These are phyloP conservation scores for Xestoiulus laeticollis DNA, from an alignment of 2,888 invertebrate genomes.

Conservation along the genomic window DNA sequence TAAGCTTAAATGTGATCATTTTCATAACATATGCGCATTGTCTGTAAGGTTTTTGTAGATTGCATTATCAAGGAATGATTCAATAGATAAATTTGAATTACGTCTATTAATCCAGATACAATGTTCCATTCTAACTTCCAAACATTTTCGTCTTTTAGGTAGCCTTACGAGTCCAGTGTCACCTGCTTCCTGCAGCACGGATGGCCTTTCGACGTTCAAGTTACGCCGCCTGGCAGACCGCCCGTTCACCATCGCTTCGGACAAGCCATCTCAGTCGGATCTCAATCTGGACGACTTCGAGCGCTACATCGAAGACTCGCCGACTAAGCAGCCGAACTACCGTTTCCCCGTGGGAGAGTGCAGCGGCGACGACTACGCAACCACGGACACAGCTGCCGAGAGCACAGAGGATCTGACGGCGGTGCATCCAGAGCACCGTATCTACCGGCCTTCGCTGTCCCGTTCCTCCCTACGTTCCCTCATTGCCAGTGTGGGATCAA, in stretches of 20 bases:
- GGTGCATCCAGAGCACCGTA: constrained; percentile 81
- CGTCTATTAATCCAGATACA: not conserved
- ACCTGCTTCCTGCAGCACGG: not conserved
- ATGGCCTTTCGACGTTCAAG: constrained; percentile 28
- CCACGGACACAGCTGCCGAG: constrained; percentile 61
- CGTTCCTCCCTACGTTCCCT: constrained; percentile 61
- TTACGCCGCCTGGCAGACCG: constrained; percentile 70
- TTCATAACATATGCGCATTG: too few relatives aligned
- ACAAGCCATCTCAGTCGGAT: constrained; percentile 71
- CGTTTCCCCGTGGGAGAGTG: constrained; percentile 60
- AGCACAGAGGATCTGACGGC: constrained; percentile 65
- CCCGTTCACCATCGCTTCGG: constrained; percentile 77
- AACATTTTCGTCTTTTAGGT: not conserved
- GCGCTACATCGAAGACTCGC: constrained; percentile 63
- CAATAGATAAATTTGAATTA: too few relatives aligned
- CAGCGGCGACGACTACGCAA: constrained; percentile 62
- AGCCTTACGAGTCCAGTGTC: not conserved
- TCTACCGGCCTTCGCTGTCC: constrained; percentile 72
- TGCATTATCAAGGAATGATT: too few relatives aligned
- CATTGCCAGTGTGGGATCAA: constrained; percentile 60
- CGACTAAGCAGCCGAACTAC: constrained; percentile 39
- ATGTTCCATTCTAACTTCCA: not conserved
- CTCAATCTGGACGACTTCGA: constrained; percentile 75
- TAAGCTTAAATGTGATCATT: too few relatives aligned
- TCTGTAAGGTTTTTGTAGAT: too few relatives aligned